phyloP scores from a whole-genome alignment of 2,113 vertebrate genomes.

The Oncorhynchus masou region DNA sequence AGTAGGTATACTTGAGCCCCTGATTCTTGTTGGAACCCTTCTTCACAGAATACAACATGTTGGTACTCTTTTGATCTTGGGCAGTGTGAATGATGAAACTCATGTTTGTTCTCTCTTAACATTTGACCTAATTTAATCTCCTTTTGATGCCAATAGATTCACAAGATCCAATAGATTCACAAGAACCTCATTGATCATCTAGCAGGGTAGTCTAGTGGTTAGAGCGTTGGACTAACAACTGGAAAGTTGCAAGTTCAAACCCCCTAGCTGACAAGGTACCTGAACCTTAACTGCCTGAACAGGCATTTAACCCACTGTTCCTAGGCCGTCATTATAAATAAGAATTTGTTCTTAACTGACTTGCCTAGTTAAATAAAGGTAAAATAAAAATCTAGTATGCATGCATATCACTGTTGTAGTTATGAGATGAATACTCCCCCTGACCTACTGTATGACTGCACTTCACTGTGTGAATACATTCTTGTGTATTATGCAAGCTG shows the following conservation, averaged over 20 bases:
- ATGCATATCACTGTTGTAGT: not conserved
- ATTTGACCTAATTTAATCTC: not conserved
- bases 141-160: not conserved
- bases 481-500: not conserved
- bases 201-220: too few relatives aligned
- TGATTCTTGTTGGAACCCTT: not conserved
- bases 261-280: too few relatives aligned
- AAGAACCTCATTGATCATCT: too few relatives aligned
- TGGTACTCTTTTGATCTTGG: not conserved
- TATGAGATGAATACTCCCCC: not conserved
- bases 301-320: too few relatives aligned
- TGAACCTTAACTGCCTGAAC: too few relatives aligned
- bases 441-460: not conserved
- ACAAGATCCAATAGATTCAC: too few relatives aligned
- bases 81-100: not conserved
- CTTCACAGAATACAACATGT: not conserved
- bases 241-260: too few relatives aligned
- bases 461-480: not conserved
- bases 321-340: too few relatives aligned
- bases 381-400: too few relatives aligned
- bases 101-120: not conserved
- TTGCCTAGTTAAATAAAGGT: too few relatives aligned
- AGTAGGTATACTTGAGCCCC: not conserved
- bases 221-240: too few relatives aligned
- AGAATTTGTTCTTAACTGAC: too few relatives aligned